Evolutionary conservation across 2,888 invertebrate genomes (phyloP), one percentile per base, ranked within the genome.

Genomic region (Theretra japonica): DNA sequence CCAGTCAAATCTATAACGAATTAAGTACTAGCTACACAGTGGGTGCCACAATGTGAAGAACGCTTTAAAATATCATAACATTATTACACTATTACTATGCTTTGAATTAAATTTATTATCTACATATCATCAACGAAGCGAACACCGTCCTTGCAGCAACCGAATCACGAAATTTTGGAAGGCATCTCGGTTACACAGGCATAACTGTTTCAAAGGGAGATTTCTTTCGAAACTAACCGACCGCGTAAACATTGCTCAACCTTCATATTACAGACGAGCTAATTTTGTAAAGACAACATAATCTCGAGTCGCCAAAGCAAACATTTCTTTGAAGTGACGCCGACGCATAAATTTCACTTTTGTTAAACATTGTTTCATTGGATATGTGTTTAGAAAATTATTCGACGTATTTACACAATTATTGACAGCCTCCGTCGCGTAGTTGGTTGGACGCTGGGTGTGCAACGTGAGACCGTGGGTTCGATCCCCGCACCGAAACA

Each of bases 271-370:
- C 77, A 83, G 83, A 77, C 82, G 81, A 84, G 90, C 89, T 89
- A 90, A 92, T 93, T 92, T 90, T 86, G 86, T 89, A 90, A 89
- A 92, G 90, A 90, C 90, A 88, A 89, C 91, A 90, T 86, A 87
- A 92, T 91, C 88, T 90, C 80, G 73, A 82, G 84, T 86, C 81
- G 79, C 83, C 84, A 85, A 82, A 79, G 84, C 83, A 87, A 88
- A 90, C 88, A 89, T 70, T 78, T 72, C 90, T 92, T 92, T 92
- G 91, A 88, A 83, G 84, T 83, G 77, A 79, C 78, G 84, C 90
- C 87, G 89, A 82, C 83, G 81, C 83, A 83, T 85, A 84, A 83
- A 85, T 89, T 90, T 90, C 86, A 87, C 88, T 87, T 86, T 77
- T 77, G 77, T 79, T 79, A 75, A 73, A 72, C 73, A 72, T 72